Evolutionary conservation across 2,797 vertebrate species (phyloP).

Genomic region (Rhodeus uyekii): DNA sequence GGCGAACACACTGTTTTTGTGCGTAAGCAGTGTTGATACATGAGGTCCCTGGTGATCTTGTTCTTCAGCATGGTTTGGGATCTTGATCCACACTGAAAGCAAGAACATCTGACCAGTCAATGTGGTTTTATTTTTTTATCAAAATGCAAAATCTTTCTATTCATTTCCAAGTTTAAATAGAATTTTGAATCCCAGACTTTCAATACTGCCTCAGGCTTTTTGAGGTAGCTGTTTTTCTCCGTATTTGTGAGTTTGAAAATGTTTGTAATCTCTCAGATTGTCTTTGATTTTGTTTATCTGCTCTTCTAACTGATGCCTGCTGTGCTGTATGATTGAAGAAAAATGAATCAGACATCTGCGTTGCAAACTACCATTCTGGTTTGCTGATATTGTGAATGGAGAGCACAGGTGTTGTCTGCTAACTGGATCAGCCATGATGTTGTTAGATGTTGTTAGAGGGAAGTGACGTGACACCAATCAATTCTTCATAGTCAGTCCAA

Average conservation of each 20-base stretch:
- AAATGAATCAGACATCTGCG: slow-evolving; percentile 11
- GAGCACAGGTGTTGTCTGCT: slow-evolving; percentile 5
- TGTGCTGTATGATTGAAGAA: slow-evolving; percentile 12
- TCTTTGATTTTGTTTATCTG: slow-evolving; percentile 14
- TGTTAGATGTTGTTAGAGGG: slow-evolving; percentile 9
- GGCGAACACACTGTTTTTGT: too few relatives aligned
- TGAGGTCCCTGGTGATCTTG: not conserved
- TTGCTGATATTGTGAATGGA: slow-evolving; percentile 33
- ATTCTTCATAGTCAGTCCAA: not conserved
- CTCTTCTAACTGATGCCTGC: slow-evolving; percentile 15
- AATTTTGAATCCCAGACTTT: not conserved
- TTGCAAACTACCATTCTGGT: slow-evolving; percentile 16
- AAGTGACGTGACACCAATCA: slow-evolving; percentile 22
- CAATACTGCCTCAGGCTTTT: not conserved
- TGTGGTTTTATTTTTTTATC: slow-evolving; percentile 9
- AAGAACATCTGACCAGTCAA: not conserved
- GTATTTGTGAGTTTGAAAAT: not conserved
- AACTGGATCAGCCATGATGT: slow-evolving; percentile 18
- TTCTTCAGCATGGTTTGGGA: not conserved
- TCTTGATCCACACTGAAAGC: not conserved
- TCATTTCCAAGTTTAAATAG: not conserved
- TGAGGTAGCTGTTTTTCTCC: not conserved
- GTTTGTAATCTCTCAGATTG: slow-evolving; percentile 14
- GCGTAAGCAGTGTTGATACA: too few relatives aligned
- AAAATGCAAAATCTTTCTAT: not conserved